Percentiles rank a stretch among this genome's conserved stretches.
These are phyloP conservation scores for Mormyrops boulengeri DNA, from an alignment of 2,797 vertebrate species.

Conservation along the genomic window DNA sequence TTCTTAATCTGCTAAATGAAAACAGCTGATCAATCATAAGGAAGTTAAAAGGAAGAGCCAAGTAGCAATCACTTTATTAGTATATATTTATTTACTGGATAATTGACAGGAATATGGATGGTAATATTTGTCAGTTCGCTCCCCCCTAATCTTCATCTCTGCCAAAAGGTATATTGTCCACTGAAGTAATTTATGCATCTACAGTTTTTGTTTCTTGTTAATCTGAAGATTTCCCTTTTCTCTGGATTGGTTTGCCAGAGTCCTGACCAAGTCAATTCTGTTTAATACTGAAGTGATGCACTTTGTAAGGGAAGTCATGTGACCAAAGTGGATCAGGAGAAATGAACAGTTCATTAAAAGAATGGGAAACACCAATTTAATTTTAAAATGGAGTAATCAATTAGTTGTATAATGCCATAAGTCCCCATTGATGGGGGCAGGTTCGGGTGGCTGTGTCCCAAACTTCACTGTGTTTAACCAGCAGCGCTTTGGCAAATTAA, in stretches of 20 bases:
- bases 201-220: not conserved
- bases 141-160: not conserved
- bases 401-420: not conserved
- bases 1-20: not conserved
- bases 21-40: not conserved
- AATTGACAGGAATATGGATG: not conserved
- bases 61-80: not conserved
- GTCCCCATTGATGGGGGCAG: not conserved
- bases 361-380: not conserved
- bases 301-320: not conserved
- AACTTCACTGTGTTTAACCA: not conserved
- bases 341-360: not conserved
- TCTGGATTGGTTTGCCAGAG: not conserved
- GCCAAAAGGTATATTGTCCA: not conserved
- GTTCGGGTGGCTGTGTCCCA: not conserved
- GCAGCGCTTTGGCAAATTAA: not conserved
- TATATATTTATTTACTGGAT: not conserved
- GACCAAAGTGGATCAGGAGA: not conserved
- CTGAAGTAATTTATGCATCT: not conserved
- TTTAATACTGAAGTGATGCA: not conserved
- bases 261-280: not conserved
- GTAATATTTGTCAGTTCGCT: not conserved
- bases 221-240: not conserved
- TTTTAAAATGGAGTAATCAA: not conserved
- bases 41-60: not conserved